Evolutionary conservation across 2,113 vertebrate species (phyloP).

Genomic region (Ophthalmolycus amberensis): DNA sequence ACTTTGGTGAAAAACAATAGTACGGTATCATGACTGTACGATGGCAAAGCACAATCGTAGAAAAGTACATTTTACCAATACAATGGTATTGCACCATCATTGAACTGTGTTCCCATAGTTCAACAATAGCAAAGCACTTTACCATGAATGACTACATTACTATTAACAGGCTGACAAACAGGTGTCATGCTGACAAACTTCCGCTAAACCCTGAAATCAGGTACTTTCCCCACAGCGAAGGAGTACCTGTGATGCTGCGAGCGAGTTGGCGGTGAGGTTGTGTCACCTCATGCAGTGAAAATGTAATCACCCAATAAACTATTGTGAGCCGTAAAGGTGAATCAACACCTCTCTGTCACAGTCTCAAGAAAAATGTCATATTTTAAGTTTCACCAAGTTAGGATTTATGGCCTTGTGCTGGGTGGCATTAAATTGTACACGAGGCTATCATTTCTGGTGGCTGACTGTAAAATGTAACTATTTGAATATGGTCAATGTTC

Average conservation of each 20-base stretch:
- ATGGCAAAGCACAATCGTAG: neutral
- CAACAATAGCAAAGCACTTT: neutral
- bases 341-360: conserved; percentile 42
- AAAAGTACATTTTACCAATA: neutral
- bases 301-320: conserved; percentile 43
- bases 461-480: conserved; percentile 17
- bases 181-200: neutral
- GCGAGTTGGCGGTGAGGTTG: neutral
- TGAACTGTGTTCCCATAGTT: neutral
- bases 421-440: neutral
- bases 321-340: conserved; percentile 40
- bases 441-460: conserved; percentile 2
- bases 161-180: neutral
- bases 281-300: conserved; percentile 38
- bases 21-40: neutral
- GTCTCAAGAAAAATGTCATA: conserved; percentile 23
- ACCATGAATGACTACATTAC: neutral
- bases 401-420: conserved; percentile 24
- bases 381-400: conserved; percentile 14
- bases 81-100: neutral
- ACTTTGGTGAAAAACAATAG: neutral
- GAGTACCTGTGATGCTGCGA: neutral
- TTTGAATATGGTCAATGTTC: conserved; percentile 15
- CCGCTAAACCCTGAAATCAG: neutral
- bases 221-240: neutral